phyloP scores from a whole-genome alignment of 2,797 vertebrate species.

The Myotis myotis region DNA sequence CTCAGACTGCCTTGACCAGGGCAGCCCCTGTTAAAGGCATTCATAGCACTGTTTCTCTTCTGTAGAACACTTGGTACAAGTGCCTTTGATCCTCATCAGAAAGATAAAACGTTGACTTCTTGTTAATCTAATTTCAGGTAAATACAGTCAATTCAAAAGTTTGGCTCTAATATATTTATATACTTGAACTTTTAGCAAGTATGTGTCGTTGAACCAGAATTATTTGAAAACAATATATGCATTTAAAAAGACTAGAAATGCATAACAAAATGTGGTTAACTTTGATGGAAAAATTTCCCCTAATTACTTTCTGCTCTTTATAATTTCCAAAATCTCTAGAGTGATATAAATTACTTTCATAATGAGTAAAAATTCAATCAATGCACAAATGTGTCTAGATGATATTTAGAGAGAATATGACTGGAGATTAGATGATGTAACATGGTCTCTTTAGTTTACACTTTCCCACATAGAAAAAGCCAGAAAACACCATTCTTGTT shows the following conservation, averaged over 20 bases:
- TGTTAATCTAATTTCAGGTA: not conserved
- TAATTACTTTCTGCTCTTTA: not conserved
- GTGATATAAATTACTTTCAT: not conserved
- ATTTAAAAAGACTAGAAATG: constrained; percentile 16
- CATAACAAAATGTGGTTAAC: not conserved
- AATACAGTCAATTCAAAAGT: not conserved
- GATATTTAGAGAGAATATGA: not conserved
- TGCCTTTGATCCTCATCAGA: not conserved
- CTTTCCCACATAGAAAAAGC: not conserved
- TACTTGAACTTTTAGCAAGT: not conserved
- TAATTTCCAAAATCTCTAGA: not conserved
- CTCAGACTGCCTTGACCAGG: not conserved
- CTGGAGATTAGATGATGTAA: not conserved
- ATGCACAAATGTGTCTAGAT: not conserved
- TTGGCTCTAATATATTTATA: not conserved
- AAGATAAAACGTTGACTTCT: not conserved
- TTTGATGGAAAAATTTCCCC: not conserved
- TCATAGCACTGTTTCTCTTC: not conserved
- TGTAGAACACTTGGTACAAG: not conserved
- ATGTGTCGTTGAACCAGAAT: not conserved
- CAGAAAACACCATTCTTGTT: not conserved
- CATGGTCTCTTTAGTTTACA: not conserved
- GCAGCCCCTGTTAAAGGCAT: not conserved
- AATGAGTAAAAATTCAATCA: not conserved
- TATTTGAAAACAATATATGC: not conserved